Conservation (phyloP, 2,113 vertebrate genomes). For the Amia ocellicauda region DNA sequence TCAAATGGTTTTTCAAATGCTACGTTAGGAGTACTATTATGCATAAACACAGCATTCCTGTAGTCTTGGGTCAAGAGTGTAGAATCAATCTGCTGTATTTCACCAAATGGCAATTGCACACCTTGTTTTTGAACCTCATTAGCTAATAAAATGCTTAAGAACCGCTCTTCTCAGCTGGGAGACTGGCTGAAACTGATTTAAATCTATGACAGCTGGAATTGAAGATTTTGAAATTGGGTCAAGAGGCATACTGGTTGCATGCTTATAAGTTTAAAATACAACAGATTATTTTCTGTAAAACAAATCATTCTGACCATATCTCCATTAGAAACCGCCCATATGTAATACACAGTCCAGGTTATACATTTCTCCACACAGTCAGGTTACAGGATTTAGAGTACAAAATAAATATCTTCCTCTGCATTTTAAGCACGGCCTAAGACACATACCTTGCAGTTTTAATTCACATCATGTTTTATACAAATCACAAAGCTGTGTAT, state of each 20-base stretch:
- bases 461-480: no score
- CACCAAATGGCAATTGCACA: not conserved
- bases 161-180: no score
- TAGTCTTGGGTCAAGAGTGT: not conserved
- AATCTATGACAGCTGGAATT: not conserved
- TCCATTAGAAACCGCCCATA: no score
- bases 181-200: slow-evolving; percentile 7
- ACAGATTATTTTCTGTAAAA: not conserved
- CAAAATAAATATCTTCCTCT: no score
- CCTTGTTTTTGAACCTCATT: slow-evolving; percentile 3
- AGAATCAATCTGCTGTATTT: slow-evolving; percentile 3
- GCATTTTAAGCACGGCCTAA: no score
- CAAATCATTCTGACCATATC: no score
- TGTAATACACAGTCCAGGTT: no score
- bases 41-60: not conserved
- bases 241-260: not conserved
- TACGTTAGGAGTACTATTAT: not conserved
- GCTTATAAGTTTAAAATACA: not conserved
- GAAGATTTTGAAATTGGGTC: not conserved
- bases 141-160: slow-evolving; percentile 1
- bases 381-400: no score
- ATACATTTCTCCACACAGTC: no score
- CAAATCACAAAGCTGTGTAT: no score
- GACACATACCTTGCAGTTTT: no score
- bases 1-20: no score